Base-by-base conservation (phyloP, 2,888 invertebrate species). In the Caenorhabditis sp. region DNA sequence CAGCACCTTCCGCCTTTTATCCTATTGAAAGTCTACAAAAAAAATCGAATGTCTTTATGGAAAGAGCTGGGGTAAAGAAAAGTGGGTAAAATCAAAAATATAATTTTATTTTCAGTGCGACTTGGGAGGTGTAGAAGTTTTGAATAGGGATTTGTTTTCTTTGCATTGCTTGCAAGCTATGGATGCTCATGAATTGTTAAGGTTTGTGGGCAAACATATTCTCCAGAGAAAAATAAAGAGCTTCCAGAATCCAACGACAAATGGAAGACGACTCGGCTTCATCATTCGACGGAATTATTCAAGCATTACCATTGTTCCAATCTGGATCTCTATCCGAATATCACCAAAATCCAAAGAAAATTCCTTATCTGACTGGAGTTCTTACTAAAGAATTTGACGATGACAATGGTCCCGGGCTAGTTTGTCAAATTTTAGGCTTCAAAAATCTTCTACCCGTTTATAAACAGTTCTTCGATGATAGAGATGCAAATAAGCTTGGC, bases 341-440 rank as follows among this genome's bases (percentile, higher is more conserved):
- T 49, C 36, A 77, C 25, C 25, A 62, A 25, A 59, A 67, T 4
- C 68, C 68, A 8, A 63, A 54, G 0, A 17, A 63, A 7, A 56
- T 73, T 38, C 73, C 73, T 31, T 60, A 60, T 57, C 20, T 80
- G 26, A 70, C 72, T 10, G 80, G 80, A 14, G 57, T 71, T 8
- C 72, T 70, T 2, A 21, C 60, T 27, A 59, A 63, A 17, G 80
- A 80, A 62, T 63, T 77, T 61, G 79, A 79, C 54, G 59, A 67
- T 36, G 38, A 25, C 20, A 50, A 63, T 21, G 25, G 26, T 0
- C 31, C 56, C 1, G 57, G 54, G 20, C 64, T 26, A 0, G 26
- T 76, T 31, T 70, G 60, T 12, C 54, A 61, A 27, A 31, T n/a
- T 12, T 8, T 75, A 12, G 59, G 53, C 5, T 75, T 64, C 52